These are phyloP conservation scores for Hybognathus amarus DNA, from an alignment of 2,797 vertebrate genomes.

Conservation along the genomic window DNA sequence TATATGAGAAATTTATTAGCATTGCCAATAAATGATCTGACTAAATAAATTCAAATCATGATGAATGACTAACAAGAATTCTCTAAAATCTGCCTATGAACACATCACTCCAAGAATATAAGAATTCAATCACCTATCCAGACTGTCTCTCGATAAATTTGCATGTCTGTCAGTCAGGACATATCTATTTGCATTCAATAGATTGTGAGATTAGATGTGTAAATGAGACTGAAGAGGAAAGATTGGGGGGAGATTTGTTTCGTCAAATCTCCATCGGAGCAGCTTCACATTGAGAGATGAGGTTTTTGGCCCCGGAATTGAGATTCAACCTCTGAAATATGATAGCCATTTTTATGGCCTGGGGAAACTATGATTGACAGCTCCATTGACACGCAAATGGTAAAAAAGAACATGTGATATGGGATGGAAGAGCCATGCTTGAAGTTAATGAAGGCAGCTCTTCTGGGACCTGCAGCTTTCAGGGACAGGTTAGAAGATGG, in stretches of 20 bases:
- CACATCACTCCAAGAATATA: neutral
- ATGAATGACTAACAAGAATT: neutral
- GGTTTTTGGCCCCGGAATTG: constrained; percentile 30
- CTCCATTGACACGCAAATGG: constrained; percentile 61
- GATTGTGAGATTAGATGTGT: constrained; percentile 39
- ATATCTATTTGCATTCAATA: constrained; percentile 51
- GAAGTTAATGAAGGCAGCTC: constrained; percentile 57
- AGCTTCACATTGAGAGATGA: constrained; percentile 9
- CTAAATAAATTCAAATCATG: constrained; percentile 15
- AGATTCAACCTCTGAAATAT: constrained; percentile 39
- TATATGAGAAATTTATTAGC: neutral
- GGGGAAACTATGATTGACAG: constrained; percentile 66
- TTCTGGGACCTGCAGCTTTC: constrained; percentile 59
- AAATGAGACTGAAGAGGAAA: constrained; percentile 50
- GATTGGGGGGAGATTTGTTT: constrained; percentile 11
- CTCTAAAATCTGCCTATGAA: neutral
- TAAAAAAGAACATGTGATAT: constrained; percentile 20
- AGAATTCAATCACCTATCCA: neutral
- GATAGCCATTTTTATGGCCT: constrained; percentile 52
- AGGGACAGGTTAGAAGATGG: constrained; percentile 37
- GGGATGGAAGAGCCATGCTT: constrained; percentile 60
- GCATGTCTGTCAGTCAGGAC: constrained; percentile 26
- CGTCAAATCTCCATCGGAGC: constrained; percentile 35
- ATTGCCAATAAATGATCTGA: neutral
- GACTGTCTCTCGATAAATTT: constrained; percentile 10